Base-by-base conservation (phyloP, 2,797 vertebrate genomes). In the Glossophaga mutica region DNA sequence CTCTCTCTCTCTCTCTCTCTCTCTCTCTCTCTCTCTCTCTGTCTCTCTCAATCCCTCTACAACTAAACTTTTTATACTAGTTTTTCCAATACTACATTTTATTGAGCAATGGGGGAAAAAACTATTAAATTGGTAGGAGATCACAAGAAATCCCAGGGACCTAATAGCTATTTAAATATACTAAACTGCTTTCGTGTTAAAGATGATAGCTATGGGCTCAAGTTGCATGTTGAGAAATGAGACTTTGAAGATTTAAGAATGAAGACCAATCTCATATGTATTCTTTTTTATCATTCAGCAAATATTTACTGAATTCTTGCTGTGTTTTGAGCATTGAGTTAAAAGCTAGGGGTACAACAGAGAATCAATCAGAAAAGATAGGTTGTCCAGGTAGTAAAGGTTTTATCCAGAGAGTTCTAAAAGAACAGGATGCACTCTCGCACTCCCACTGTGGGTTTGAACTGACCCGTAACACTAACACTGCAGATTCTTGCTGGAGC, bases 261-360 rank as follows among this genome's bases (percentile, higher is more conserved):
- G 18, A 90, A 91, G 22, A 74, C 78, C 57, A 22, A 88, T 55
- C 12, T 87, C 50, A 70, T 19, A 6, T 22, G 10, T 71, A 62
- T 93, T 87, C 32, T 55, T 85, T 71, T 62, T 65, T 34, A 57
- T 44, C 52, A 88, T 73, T 76, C 26, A 67, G 6, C 22, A 90
- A 94, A 83, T 62, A 90, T 70, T 87, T 90, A 57, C 68, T 82
- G 39, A 91, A 82, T 86, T 82, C 59, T 19, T 94, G n/a, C 55
- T 68, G 4, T 7, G 0, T 87, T 18, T 77, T 24, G 55, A 59
- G 48, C 32, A 55, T 48, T 4, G 4, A 37, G 4, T 39, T 73
- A 91, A 76, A 70, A 57, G 16, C 24, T 55, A 15, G 21, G 32
- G 7, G 18, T 26, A 71, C 3, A 82, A 77, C 24, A 57, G 22